Percentiles rank a stretch among this genome's conserved stretches.
These are phyloP conservation scores for Agriotes lineatus DNA, from an alignment of 2,888 invertebrate genomes.

Conservation along the genomic window DNA sequence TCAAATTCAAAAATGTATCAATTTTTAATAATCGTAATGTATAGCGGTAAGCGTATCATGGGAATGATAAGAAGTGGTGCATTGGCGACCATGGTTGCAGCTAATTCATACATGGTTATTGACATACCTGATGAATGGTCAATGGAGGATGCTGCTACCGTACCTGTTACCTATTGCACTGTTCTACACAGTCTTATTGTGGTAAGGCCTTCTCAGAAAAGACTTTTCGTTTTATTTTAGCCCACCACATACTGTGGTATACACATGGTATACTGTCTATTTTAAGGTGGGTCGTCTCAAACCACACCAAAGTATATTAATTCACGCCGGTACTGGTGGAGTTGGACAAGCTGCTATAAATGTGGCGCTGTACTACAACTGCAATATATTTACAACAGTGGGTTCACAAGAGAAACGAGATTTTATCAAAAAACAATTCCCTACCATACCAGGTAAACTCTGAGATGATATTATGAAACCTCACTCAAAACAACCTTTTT, in stretches of 20 bases:
- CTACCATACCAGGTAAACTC: constrained; percentile 59
- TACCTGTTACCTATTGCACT: constrained; percentile 73
- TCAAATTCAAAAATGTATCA: too few species aligned
- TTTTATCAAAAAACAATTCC: constrained; percentile 71
- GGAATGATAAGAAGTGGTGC: constrained; percentile 68
- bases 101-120: constrained; percentile 66
- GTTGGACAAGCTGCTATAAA: constrained; percentile 85
- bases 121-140: constrained; percentile 69
- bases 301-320: constrained; percentile 65
- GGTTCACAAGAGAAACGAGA: constrained; percentile 74
- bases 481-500: too few species aligned
- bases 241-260: too few species aligned
- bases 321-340: constrained; percentile 76
- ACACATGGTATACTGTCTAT: too few species aligned
- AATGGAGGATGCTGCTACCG: constrained; percentile 72
- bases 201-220: too few species aligned
- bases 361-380: constrained; percentile 74
- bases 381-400: constrained; percentile 79
- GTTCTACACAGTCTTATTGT: constrained; percentile 33
- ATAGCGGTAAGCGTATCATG: constrained; percentile 65
- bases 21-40: constrained; percentile 51
- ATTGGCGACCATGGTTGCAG: constrained; percentile 69
- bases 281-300: too few species aligned
- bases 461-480: too few species aligned
- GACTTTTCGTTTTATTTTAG: too few species aligned